Evolutionary conservation across 1,140 invertebrate species (phyloP), one percentile per base, ranked within the genome.

Genomic region (Reticulitermes speratus): DNA sequence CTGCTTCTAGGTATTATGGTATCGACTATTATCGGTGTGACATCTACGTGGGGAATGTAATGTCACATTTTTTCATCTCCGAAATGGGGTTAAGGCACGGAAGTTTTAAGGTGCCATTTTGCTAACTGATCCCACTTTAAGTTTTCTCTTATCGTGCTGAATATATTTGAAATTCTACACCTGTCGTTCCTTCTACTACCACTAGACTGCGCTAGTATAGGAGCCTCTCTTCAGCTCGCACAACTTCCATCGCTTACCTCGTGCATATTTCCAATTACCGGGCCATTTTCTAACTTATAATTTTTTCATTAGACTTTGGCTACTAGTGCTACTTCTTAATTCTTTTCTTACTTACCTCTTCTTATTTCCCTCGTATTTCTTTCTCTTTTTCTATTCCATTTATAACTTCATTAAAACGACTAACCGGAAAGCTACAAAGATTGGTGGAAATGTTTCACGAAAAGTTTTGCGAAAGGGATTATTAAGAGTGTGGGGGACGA

Each of bases 331-430:
- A 30, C 65, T 75, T 55, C 8, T 11, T 25, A 75, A 75, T 75
- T 30, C 65, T 75, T 75, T 75, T 30, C 65, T 14, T 75, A 25
- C 65, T n/a, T 75, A 12, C 65, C n/a, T 55, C 8, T 2, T 8
- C 65, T 25, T 75, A 7, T 75, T 23, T 23, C 59, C 25, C 1
- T 23, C 21, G 12, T 8, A 16, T 75, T n/a, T 25, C n/a, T 11
- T 75, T 9, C n/a, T 25, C n/a, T 75, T 65, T 75, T 75, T 75
- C 65, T 75, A 30, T 16, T 30, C 65, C 65, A 25, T 75, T 75
- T 75, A 75, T 75, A 75, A 75, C 65, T 75, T 75, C 65, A 75
- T 75, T 75, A 75, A 75, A 75, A 75, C n/a, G 65, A 75, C 65
- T 75, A 75, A 75, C 65, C 25, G 65, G 65, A 75, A 75, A 75